These are phyloP conservation scores for Leptestheria dahalacensis DNA, from an alignment of 1,140 invertebrate genomes.

Conservation along the genomic window DNA sequence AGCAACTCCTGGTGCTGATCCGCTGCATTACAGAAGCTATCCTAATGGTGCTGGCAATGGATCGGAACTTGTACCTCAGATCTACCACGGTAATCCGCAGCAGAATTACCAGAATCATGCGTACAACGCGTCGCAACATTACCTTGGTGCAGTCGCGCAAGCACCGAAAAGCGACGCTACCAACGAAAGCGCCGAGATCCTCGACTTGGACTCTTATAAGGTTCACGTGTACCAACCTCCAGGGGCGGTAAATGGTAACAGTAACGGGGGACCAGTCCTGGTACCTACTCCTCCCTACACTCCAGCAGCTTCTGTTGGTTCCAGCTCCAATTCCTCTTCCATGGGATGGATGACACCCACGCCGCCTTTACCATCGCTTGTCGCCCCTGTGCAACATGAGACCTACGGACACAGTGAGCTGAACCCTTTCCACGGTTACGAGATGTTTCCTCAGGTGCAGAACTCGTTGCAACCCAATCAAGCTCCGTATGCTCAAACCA, in stretches of 20 bases:
- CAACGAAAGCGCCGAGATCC: conserved; percentile 56
- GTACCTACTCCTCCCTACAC: conserved; percentile 3
- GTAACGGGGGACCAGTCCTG: not conserved
- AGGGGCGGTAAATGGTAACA: not conserved
- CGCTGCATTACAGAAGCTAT: not conserved
- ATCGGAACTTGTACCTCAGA: not conserved
- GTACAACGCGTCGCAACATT: not conserved
- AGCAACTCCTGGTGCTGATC: not conserved
- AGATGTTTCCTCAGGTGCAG: not conserved
- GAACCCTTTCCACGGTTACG: not conserved
- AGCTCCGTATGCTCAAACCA: not conserved
- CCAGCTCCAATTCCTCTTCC: not conserved
- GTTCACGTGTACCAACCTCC: conserved; percentile 46
- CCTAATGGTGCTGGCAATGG: not conserved
- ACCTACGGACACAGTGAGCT: conserved; percentile 1
- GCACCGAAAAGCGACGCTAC: not conserved
- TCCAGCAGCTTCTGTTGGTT: not conserved
- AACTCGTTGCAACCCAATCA: too few species aligned
- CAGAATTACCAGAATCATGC: not conserved
- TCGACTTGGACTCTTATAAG: conserved; percentile 76
- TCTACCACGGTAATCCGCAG: not conserved
- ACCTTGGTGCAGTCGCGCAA: not conserved
- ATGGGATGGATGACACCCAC: conserved; percentile 8
- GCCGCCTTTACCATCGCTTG: conserved; percentile 10
- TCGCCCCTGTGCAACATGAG: conserved; percentile 18